Conservation (phyloP, 1,140 invertebrate species). For the Caenorhabditis tropicalis region DNA sequence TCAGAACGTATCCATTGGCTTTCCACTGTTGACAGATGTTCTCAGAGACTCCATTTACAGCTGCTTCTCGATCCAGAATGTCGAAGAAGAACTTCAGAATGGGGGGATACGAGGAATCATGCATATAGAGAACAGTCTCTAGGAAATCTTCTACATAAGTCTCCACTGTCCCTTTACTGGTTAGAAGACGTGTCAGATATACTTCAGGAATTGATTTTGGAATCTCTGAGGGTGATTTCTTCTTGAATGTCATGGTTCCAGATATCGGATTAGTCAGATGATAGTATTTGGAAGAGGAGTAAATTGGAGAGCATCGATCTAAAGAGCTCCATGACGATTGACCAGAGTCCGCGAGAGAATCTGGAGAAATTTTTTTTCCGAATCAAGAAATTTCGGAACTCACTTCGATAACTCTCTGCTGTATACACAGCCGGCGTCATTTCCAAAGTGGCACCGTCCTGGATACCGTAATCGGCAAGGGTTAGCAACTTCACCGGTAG, state of each 20-base stretch:
- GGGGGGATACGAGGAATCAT: conserved; percentile 79
- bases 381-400: not conserved
- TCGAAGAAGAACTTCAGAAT: conserved; percentile 95
- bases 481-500: not conserved
- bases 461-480: not conserved
- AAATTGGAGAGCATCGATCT: conserved; percentile 77
- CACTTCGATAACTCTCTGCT: not conserved
- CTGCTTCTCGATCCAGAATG: conserved; percentile 87
- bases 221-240: conserved; percentile 76
- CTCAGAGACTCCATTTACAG: conserved; percentile 75
- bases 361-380: not conserved
- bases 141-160: conserved; percentile 93
- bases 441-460: not conserved
- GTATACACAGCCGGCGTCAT: not conserved
- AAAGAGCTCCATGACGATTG: conserved; percentile 76
- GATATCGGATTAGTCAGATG: conserved; percentile 73
- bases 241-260: conserved; percentile 59
- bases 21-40: conserved; percentile 85
- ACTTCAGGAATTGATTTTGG: conserved; percentile 83
- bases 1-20: conserved; percentile 82
- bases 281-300: conserved; percentile 78
- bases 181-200: conserved; percentile 87
- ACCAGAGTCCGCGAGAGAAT: conserved; percentile 64
- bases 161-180: conserved; percentile 86
- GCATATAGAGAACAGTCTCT: conserved; percentile 59